Evolutionary conservation across 2,888 invertebrate species (phyloP), one percentile per base, ranked within the genome.

Genomic region (Sesia bembeciformis): DNA sequence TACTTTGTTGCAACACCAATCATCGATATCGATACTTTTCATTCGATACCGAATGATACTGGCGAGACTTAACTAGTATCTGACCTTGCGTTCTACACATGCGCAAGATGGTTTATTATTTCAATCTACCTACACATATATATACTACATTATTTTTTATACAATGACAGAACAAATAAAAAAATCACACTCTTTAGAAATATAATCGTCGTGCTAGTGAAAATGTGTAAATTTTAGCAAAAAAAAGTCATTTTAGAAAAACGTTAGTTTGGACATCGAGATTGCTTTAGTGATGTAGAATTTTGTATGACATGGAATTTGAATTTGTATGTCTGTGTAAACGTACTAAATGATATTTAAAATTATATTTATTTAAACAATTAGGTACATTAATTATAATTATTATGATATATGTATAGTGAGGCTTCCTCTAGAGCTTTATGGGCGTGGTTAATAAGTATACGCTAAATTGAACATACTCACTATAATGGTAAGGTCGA

Each of bases 381-480:
- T 76, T 60, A 66, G 61, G 71, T 23, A 23, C 23, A 23, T 23
- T 23, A 23, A 23, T 23, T 23, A 2, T 23, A 23, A 23, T 23
- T 23, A 23, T 72, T 72, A 76, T 74, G 77, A 77, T 81, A 78
- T 58, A 56, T 83, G 80, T 87, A 84, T 84, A 86, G 86, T 69
- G 86, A 88, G 86, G 88, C 87, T 88, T 88, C 88, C 86, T 85
- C 80, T 84, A 85, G 82, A 85, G 85, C 84, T 84, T 84, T 85
- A 84, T 81, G 81, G 76, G 81, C 78, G 81, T 81, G 86, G 80
- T 82, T 80, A 78, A 78, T 49, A 83, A 81, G 86, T 86, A 85
- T 85, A 85, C 85, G 86, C 81, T 78, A 81, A 82, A 74, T 75
- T 78, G 76, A 82, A 81, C 85, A 84, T 86, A 86, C 86, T 87